Percentiles rank a stretch among this genome's conserved stretches.
These are phyloP conservation scores for Temnothorax ravouxi DNA, from an alignment of 2,888 invertebrate genomes.

Conservation along the genomic window DNA sequence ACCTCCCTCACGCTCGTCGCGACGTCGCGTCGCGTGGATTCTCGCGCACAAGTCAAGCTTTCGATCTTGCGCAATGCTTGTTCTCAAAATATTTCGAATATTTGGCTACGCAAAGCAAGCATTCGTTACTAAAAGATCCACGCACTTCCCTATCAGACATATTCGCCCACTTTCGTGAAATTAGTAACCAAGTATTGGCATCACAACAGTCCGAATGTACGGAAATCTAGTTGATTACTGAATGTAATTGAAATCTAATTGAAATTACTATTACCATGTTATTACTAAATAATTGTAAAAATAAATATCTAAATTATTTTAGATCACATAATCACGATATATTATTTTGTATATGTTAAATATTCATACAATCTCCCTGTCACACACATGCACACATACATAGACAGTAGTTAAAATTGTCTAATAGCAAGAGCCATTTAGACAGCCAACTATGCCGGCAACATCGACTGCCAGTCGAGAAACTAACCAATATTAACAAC, in stretches of 20 bases:
- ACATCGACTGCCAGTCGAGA: not conserved
- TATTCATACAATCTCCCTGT: not conserved
- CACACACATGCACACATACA: no score
- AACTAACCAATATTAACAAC: not conserved
- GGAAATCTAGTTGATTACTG: not conserved
- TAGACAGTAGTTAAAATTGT: not conserved
- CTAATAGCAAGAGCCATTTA: not conserved
- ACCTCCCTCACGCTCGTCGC: not conserved
- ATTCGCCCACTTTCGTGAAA: constrained; percentile 26
- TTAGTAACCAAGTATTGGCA: not conserved
- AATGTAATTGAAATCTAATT: not conserved
- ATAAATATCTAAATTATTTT: not conserved
- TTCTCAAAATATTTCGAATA: constrained; percentile 55
- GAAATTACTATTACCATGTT: not conserved
- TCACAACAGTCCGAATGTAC: not conserved
- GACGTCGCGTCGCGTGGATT: not conserved
- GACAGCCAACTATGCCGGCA: not conserved
- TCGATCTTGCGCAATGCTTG: constrained; percentile 49
- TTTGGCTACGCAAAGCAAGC: constrained; percentile 35
- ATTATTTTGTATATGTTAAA: not conserved
- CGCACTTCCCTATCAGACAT: constrained; percentile 47
- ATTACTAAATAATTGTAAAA: not conserved
- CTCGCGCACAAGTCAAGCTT: constrained; percentile 16
- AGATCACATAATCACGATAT: not conserved
- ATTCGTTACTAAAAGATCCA: constrained; percentile 38